Conservation (phyloP, 2,888 invertebrate species). For the Alloplasta piceator region DNA sequence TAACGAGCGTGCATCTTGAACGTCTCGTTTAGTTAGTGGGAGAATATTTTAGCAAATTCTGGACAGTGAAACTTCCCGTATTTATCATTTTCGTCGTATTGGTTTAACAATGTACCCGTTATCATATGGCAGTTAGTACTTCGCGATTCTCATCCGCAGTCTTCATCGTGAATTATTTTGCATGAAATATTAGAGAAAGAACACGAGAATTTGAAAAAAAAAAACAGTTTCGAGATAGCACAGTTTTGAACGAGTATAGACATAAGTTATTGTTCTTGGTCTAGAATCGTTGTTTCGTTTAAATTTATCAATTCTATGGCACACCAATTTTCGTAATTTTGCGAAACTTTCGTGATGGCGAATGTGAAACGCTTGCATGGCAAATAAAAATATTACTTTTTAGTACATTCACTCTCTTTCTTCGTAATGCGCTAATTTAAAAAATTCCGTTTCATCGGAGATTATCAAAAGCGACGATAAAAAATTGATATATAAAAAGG, state of each 20-base stretch:
- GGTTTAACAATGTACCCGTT: conserved; percentile 60
- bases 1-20: conserved; percentile 10
- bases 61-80: conserved; percentile 67
- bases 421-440: neutral
- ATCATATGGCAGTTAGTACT: conserved; percentile 70
- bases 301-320: conserved; percentile 77
- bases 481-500: conserved; percentile 11
- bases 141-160: conserved; percentile 46
- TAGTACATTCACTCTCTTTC: neutral
- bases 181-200: conserved; percentile 8
- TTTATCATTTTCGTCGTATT: conserved; percentile 52
- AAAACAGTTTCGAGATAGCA: conserved; percentile 29
- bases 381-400: conserved; percentile 8
- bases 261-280: conserved; percentile 64
- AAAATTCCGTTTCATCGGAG: neutral
- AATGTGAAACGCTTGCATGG: conserved; percentile 17
- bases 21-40: conserved; percentile 26
- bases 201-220: conserved; percentile 46
- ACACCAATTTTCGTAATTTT: conserved; percentile 54
- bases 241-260: conserved; percentile 5
- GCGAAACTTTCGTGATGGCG: conserved; percentile 6
- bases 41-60: conserved; percentile 59
- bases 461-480: neutral
- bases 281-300: conserved; percentile 71
- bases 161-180: conserved; percentile 49